phyloP scores from a whole-genome alignment of 2,113 vertebrate genomes.

The Taurulus bubalis region DNA sequence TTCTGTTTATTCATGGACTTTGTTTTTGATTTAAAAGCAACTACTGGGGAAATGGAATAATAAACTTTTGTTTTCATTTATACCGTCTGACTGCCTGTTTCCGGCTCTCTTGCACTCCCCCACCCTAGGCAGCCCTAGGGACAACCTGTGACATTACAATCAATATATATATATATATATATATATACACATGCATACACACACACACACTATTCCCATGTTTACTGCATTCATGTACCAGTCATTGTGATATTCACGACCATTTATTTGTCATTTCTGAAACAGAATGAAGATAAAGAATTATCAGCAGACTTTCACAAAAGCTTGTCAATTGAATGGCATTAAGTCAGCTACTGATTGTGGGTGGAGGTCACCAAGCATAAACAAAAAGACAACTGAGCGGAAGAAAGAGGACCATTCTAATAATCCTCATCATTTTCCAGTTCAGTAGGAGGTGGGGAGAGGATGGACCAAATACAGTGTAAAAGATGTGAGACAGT shows the following conservation, averaged over 20 bases:
- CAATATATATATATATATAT: no score
- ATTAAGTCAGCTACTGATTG: conserved; percentile 8
- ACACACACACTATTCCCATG: not conserved
- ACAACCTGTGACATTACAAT: no score
- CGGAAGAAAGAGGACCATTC: not conserved
- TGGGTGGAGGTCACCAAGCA: conserved; percentile 30
- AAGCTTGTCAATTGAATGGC: conserved; percentile 19
- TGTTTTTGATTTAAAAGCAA: no score
- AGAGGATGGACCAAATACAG: conserved; percentile 32
- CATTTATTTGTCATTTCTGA: not conserved
- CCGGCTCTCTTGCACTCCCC: no score
- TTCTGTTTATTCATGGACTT: no score
- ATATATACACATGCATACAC: no score
- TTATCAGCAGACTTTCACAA: not conserved
- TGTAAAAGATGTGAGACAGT: conserved; percentile 14
- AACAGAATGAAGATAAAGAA: not conserved
- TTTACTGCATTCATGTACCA: not conserved
- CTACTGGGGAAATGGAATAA: no score
- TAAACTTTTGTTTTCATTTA: no score
- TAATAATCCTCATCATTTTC: conserved; percentile 27
- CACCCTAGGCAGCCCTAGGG: no score
- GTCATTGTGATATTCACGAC: not conserved
- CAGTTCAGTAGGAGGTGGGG: conserved; percentile 18
- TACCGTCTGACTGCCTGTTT: no score
- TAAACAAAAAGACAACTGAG: conserved; percentile 27